A percentile compares a stretch with the other conserved stretches of the same genome.
These are phyloP conservation scores for Rhynchonema sp. DNA, from an alignment of 2,888 invertebrate species.

Conservation along the genomic window DNA sequence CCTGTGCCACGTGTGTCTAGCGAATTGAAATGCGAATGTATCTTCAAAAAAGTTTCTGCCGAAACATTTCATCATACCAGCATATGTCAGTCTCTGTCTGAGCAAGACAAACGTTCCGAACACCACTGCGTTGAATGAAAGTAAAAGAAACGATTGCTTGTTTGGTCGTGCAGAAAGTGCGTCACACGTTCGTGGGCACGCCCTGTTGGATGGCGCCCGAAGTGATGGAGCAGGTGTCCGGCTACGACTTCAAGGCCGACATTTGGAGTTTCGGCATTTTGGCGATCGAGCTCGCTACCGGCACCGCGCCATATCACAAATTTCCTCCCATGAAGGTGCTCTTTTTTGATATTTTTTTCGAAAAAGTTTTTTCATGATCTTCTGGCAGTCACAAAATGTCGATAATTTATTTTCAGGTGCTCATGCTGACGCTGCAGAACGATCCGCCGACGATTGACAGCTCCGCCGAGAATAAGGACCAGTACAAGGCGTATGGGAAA, in stretches of 20 bases:
- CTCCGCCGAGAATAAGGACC: constrained; percentile 81
- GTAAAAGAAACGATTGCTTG: too few relatives aligned
- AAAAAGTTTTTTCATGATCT: background rate
- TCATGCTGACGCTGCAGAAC: constrained; percentile 92
- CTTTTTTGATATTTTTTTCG: background rate
- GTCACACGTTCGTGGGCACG: constrained; percentile 95
- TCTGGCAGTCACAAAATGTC: too few relatives aligned
- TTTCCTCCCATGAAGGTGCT: constrained; percentile 87
- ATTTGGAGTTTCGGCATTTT: constrained; percentile 88
- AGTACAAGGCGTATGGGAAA: constrained; percentile 91
- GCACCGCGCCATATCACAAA: constrained; percentile 94
- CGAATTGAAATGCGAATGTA: too few relatives aligned
- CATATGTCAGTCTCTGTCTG: too few relatives aligned
- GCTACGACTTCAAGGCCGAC: constrained; percentile 93
- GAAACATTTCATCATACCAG: too few relatives aligned
- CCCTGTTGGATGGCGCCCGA: constrained; percentile 99
- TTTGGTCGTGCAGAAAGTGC: constrained; percentile 51
- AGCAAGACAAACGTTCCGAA: too few relatives aligned
- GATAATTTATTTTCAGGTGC: too few relatives aligned
- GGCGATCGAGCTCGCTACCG: constrained; percentile 94
- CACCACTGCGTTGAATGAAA: too few relatives aligned
- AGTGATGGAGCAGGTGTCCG: constrained; percentile 79
- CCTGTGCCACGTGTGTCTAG: too few relatives aligned
- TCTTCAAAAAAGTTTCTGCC: too few relatives aligned
- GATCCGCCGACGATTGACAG: constrained; percentile 92